Evolutionary conservation across 2,797 vertebrate genomes (phyloP), one percentile per base, ranked within the genome.

Genomic region (Selene dorsalis): DNA sequence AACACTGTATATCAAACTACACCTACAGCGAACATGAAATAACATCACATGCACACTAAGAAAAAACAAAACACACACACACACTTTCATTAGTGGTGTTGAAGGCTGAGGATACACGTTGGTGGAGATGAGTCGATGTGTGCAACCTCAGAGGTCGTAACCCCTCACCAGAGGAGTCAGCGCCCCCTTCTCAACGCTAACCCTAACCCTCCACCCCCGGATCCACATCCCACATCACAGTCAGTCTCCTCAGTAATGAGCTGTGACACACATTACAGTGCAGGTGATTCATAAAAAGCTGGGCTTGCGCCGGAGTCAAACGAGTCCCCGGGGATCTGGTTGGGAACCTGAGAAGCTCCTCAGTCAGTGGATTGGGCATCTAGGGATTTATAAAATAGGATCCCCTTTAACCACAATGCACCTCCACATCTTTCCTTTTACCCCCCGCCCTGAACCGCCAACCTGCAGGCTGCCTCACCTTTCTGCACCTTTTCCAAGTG

Each of bases 171-270:
- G 77, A 68, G 70, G 63, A 69, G 65, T 50, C 75, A 3, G 63
- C 18, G 6, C 61, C 59, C 71, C 86, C 81, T 59, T 77, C 73
- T 41, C 39, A 8, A 35, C 32, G 7, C 32, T 8, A 30, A 3
- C 32, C 32, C 7, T 8, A 7, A 35, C 32, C 30, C 30, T 5
- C 30, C 30, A 32, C 30, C 4, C 4, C 30, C 32, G 9, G 32
- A 35, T 64, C 60, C 64, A 64, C 74, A 91, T 93, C 90, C 60
- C 64, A 64, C 74, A 91, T 93, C 90, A 80, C 82, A 87, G 85
- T 84, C 80, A 74, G 83, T 63, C 35, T 80, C 9, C 67, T 84
- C 86, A 47, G 84, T 94, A 94, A 94, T 87, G 88, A 93, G 89
- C 57, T 65, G 73, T 11, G 79, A 88, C 79, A 80, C 62, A 38